Evolutionary conservation across 2,888 invertebrate genomes (phyloP).

Genomic region (Dichetophora obliterata): DNA sequence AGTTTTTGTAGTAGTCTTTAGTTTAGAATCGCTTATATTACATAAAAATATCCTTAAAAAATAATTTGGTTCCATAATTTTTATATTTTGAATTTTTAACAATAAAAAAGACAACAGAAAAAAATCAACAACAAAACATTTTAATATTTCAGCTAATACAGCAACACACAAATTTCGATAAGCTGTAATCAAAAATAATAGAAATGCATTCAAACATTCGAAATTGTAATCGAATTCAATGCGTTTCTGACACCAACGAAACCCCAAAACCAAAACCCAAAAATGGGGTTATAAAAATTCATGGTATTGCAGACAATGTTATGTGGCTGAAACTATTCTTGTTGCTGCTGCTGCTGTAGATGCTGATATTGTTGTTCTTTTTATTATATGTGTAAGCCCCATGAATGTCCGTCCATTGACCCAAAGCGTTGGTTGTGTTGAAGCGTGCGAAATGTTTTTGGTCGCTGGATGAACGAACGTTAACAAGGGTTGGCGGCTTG

Average conservation of each 20-base stretch:
- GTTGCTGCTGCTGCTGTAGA: neutral
- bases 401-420: conserved; percentile 30
- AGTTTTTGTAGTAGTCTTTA: too few species aligned
- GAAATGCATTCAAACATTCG: neutral
- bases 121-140: too few species aligned
- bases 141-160: neutral
- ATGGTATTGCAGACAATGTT: conserved; percentile 12
- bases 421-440: neutral
- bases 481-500: too few species aligned
- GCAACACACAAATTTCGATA: conserved; percentile 18
- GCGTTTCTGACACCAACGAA: neutral
- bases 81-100: neutral
- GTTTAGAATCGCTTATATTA: too few species aligned
- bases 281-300: neutral
- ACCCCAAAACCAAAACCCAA: neutral
- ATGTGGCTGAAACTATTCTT: neutral
- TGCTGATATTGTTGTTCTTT: neutral
- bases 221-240: conserved; percentile 27
- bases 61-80: too few species aligned
- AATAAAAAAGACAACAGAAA: neutral
- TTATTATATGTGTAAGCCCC: neutral
- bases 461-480: too few species aligned
- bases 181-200: conserved; percentile 13
- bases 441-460: neutral
- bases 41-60: too few species aligned